A percentile compares a stretch with the other conserved stretches of the same genome.
Evolutionary conservation across 2,888 invertebrate species (phyloP).

Genomic region (Actias luna): DNA sequence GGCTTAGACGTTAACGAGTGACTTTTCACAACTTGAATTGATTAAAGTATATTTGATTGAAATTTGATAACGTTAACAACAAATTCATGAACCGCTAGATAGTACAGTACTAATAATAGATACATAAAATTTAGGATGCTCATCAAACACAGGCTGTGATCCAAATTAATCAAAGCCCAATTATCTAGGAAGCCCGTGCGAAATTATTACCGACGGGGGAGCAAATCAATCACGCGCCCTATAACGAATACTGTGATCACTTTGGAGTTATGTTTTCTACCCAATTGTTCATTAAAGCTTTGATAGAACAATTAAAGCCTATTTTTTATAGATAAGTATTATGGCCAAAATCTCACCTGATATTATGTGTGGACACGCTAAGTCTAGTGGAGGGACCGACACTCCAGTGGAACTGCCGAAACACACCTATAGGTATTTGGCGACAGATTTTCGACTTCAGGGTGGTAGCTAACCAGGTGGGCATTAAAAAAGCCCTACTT

Average conservation of each 20-base stretch:
- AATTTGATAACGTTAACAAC: not conserved
- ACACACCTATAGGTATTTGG: too few relatives aligned
- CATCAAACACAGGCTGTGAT: slow-evolving; percentile 33
- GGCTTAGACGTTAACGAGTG: not conserved
- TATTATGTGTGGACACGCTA: too few relatives aligned
- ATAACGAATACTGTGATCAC: slow-evolving; percentile 31
- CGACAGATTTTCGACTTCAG: too few relatives aligned
- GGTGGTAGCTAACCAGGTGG: too few relatives aligned
- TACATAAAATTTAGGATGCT: slow-evolving; percentile 13
- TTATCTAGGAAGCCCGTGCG: slow-evolving; percentile 48
- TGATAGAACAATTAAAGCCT: slow-evolving; percentile 5
- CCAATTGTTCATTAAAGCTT: slow-evolving; percentile 6
- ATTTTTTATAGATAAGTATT: too few relatives aligned
- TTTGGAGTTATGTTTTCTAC: slow-evolving; percentile 4
- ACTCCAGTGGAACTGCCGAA: too few relatives aligned
- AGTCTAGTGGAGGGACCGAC: too few relatives aligned
- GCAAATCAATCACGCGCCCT: slow-evolving; percentile 45
- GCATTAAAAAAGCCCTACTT: too few relatives aligned
- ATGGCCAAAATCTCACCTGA: too few relatives aligned
- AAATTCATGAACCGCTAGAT: not conserved
- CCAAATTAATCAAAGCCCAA: slow-evolving; percentile 60
- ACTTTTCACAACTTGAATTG: not conserved
- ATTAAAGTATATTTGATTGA: not conserved
- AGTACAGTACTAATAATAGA: not conserved
- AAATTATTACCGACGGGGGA: slow-evolving; percentile 39